phyloP scores from a whole-genome alignment of 2,888 invertebrate genomes.

The Aleiodes alternator region DNA sequence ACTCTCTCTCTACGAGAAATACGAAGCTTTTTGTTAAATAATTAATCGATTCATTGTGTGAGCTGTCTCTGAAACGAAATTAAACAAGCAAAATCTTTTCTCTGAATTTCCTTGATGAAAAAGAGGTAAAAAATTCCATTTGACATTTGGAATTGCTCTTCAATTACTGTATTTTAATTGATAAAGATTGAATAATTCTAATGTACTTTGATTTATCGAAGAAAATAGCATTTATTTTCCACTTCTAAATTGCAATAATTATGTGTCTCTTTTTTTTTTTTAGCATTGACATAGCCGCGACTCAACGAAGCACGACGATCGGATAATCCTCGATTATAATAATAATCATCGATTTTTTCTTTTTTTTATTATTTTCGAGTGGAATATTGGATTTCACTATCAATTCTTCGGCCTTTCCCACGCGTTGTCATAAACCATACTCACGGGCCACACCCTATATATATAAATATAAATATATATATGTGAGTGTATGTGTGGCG shows the following conservation, averaged over 20 bases:
- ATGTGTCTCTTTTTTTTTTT: neutral
- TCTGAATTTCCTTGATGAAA: neutral
- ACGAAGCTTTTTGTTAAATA: slow-evolving; percentile 61
- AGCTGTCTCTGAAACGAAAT: slow-evolving; percentile 53
- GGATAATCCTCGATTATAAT: slow-evolving; percentile 38
- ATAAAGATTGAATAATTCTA: neutral
- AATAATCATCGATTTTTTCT: neutral
- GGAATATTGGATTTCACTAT: slow-evolving; percentile 39
- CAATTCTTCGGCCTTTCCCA: slow-evolving; percentile 41
- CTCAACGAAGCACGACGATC: slow-evolving; percentile 11
- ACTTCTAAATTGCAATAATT: neutral
- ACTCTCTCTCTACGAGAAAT: slow-evolving; percentile 49
- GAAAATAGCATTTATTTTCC: neutral
- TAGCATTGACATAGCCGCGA: neutral
- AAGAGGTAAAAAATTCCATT: no score
- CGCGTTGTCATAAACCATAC: slow-evolving; percentile 24
- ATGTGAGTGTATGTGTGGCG: neutral
- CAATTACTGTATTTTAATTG: no score
- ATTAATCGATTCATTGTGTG: slow-evolving; percentile 61
- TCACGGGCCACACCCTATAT: slow-evolving; percentile 17
- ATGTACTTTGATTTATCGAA: neutral
- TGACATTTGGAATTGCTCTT: no score
- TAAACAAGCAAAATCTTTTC: slow-evolving; percentile 44
- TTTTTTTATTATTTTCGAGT: neutral
- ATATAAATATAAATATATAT: no score